Evolutionary conservation across 2,888 invertebrate genomes (phyloP).

Genomic region (Tethea ocularis): DNA sequence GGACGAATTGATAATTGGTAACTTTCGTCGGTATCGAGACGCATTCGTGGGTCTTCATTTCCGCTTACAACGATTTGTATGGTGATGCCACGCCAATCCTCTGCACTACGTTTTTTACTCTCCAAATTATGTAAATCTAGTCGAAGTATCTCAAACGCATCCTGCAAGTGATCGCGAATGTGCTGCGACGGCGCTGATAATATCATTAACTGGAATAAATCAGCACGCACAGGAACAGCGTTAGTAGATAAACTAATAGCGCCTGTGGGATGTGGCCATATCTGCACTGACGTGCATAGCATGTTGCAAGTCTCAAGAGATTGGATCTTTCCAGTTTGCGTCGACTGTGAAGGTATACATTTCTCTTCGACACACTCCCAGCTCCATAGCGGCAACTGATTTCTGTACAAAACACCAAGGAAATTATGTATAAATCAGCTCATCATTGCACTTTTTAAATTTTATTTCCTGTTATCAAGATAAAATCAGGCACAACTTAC

Average conservation of each 20-base stretch:
- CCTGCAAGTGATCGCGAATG: slow-evolving; percentile 59
- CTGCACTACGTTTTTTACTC: slow-evolving; percentile 50
- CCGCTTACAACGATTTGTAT: slow-evolving; percentile 74
- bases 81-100: slow-evolving; percentile 67
- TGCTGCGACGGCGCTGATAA: slow-evolving; percentile 52
- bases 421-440: background rate
- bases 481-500: background rate
- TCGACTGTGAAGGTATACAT: slow-evolving; percentile 83
- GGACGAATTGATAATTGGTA: slow-evolving; percentile 85
- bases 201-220: slow-evolving; percentile 76
- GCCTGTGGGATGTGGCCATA: slow-evolving; percentile 91
- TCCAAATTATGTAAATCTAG: slow-evolving; percentile 73
- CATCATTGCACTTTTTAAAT: background rate
- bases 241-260: slow-evolving; percentile 85
- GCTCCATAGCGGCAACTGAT: slow-evolving; percentile 85
- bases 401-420: slow-evolving; percentile 45
- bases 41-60: slow-evolving; percentile 79
- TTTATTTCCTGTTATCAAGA: background rate
- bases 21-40: slow-evolving; percentile 87
- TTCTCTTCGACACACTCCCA: slow-evolving; percentile 88
- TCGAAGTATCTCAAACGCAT: slow-evolving; percentile 75
- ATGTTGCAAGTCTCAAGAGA: slow-evolving; percentile 89
- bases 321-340: slow-evolving; percentile 62
- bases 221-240: slow-evolving; percentile 83
- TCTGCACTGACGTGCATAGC: slow-evolving; percentile 86